These are phyloP conservation scores for Acrobasis repandana DNA, from an alignment of 2,888 invertebrate genomes.

Conservation along the genomic window DNA sequence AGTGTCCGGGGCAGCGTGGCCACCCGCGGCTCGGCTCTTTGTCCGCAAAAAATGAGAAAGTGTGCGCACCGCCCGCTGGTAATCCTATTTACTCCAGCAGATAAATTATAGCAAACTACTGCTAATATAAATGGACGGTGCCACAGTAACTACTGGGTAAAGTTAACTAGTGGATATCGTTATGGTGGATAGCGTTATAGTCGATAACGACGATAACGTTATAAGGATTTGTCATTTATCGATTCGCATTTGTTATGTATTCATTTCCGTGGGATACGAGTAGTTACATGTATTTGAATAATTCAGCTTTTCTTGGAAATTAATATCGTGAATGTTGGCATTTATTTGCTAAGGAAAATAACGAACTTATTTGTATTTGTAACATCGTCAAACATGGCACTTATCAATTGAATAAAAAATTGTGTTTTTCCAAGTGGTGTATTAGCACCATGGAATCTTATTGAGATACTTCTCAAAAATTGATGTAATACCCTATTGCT, in stretches of 20 bases:
- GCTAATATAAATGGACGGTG: slow-evolving; percentile 56
- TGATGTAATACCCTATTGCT: too few relatives aligned
- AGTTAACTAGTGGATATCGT: slow-evolving; percentile 45
- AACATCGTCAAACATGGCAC: too few relatives aligned
- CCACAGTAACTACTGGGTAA: slow-evolving; percentile 40
- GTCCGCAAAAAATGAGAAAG: slow-evolving; percentile 69
- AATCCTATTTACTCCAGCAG: slow-evolving; percentile 75
- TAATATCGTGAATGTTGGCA: neutral
- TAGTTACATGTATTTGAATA: neutral
- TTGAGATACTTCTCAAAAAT: too few relatives aligned
- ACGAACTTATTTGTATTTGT: neutral
- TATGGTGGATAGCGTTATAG: too few relatives aligned
- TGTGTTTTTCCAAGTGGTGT: too few relatives aligned
- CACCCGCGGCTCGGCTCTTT: slow-evolving; percentile 40
- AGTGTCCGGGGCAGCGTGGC: slow-evolving; percentile 33
- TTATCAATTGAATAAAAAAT: too few relatives aligned
- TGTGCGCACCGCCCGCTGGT: slow-evolving; percentile 64
- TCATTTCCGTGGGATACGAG: neutral
- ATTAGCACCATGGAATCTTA: too few relatives aligned
- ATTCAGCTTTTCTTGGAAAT: neutral
- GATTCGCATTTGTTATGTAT: slow-evolving; percentile 4
- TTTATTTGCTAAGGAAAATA: neutral
- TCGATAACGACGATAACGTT: slow-evolving; percentile 34
- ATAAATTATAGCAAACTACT: slow-evolving; percentile 69
- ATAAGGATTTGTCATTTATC: slow-evolving; percentile 50